Evolutionary conservation across 2,888 invertebrate genomes (phyloP).

Genomic region (Automeris io): DNA sequence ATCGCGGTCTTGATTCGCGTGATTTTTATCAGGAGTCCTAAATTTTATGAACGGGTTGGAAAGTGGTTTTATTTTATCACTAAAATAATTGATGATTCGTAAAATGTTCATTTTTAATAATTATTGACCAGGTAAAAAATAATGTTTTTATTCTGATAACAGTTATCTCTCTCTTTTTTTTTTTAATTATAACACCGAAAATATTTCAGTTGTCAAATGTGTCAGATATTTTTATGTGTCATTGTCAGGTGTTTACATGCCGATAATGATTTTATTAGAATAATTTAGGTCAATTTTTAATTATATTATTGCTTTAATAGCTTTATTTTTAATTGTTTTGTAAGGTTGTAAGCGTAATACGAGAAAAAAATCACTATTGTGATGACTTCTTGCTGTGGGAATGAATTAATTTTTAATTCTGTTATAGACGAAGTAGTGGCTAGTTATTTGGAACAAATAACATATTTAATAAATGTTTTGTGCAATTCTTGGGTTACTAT

Average conservation of each 20-base stretch:
- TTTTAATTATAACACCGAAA: too few relatives aligned
- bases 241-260: constrained; percentile 60
- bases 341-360: constrained; percentile 5
- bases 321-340: constrained; percentile 8
- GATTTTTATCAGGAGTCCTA: too few relatives aligned
- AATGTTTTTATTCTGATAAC: too few relatives aligned
- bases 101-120: too few relatives aligned
- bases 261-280: constrained; percentile 20
- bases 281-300: constrained; percentile 52
- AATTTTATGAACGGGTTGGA: too few relatives aligned
- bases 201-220: neutral
- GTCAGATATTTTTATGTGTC: constrained; percentile 28
- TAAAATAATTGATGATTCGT: too few relatives aligned
- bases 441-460: constrained; percentile 48
- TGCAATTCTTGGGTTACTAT: constrained; percentile 36
- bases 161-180: too few relatives aligned
- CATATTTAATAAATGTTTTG: constrained; percentile 42
- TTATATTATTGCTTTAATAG: constrained; percentile 15
- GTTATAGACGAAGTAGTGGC: constrained; percentile 55
- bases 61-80: too few relatives aligned
- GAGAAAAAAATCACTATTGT: constrained; percentile 29
- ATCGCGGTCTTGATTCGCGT: too few relatives aligned
- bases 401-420: constrained; percentile 59
- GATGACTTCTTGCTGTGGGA: constrained; percentile 71
- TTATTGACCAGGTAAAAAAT: too few relatives aligned